Evolutionary conservation across 2,113 vertebrate genomes (phyloP).

Genomic region (Semnopithecus entellus): DNA sequence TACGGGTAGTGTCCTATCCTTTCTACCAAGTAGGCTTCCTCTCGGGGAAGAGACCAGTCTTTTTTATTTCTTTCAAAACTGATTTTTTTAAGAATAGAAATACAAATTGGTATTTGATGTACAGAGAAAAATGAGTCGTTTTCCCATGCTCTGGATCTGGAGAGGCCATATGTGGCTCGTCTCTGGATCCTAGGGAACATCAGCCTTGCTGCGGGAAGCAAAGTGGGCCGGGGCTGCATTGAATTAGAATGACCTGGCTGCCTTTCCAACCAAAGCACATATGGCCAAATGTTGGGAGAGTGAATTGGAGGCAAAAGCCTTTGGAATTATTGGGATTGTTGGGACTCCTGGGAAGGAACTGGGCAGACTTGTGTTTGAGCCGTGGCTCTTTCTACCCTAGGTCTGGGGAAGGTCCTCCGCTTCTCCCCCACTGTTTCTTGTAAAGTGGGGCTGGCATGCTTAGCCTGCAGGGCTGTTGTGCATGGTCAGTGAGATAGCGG

Average conservation of each 20-base stretch:
- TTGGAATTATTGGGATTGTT: accelerated
- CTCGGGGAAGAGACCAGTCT: neutral
- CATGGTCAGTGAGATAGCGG: neutral
- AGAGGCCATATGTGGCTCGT: neutral
- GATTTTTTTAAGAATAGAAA: conserved; percentile 9
- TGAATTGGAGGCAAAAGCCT: too few relatives aligned
- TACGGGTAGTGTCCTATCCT: neutral
- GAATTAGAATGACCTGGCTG: neutral
- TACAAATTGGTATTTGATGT: neutral
- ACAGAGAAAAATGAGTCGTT: neutral
- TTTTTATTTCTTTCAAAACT: neutral
- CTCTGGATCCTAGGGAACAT: neutral
- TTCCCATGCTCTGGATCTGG: neutral
- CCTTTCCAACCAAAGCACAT: neutral
- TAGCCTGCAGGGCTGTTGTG: neutral
- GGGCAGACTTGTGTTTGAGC: neutral
- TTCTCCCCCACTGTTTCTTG: accelerated
- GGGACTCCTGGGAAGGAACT: neutral
- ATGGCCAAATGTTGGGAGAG: accelerated
- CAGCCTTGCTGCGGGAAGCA: neutral
- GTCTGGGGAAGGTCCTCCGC: neutral
- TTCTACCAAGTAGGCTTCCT: neutral
- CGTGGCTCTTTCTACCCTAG: neutral
- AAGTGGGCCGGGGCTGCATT: neutral
- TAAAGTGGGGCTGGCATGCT: neutral